These are phyloP conservation scores for Microtus montanus DNA, from an alignment of 2,113 vertebrate species.

Conservation along the genomic window DNA sequence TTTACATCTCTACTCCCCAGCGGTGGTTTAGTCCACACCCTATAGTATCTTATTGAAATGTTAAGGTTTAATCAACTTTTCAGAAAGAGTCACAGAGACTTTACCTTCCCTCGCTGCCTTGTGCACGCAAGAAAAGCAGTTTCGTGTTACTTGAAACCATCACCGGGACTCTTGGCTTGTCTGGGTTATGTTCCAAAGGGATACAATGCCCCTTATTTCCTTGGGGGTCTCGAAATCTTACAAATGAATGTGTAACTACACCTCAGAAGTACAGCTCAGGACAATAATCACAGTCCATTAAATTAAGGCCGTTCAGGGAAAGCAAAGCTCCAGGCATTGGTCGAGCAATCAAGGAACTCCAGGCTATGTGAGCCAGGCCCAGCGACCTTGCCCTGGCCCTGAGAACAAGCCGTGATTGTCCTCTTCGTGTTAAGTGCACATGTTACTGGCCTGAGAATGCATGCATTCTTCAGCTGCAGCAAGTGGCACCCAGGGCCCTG, in stretches of 20 bases:
- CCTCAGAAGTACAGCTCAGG: slow-evolving; percentile 61
- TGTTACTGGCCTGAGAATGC: not conserved
- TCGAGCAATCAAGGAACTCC: slow-evolving; percentile 24
- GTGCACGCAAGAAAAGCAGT: slow-evolving; percentile 35
- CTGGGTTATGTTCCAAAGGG: slow-evolving; percentile 71
- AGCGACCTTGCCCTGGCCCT: rapidly evolving
- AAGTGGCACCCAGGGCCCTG: not conserved
- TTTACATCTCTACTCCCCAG: not conserved
- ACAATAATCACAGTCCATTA: slow-evolving; percentile 73
- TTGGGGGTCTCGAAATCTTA: slow-evolving; percentile 77
- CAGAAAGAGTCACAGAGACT: not conserved
- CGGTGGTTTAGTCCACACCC: not conserved
- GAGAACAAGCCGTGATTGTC: not conserved
- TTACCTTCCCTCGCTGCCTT: not conserved
- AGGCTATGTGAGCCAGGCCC: not conserved
- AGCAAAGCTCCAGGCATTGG: slow-evolving; percentile 10
- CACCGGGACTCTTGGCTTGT: slow-evolving; percentile 21
- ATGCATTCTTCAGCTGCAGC: not conserved
- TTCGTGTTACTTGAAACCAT: slow-evolving; percentile 61
- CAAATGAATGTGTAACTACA: slow-evolving; percentile 85
- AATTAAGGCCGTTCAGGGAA: slow-evolving; percentile 56
- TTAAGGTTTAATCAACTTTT: slow-evolving; percentile 28
- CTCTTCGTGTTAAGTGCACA: rapidly evolving
- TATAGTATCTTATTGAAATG: not conserved
- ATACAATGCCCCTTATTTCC: slow-evolving; percentile 84